phyloP scores from a whole-genome alignment of 2,797 vertebrate genomes.

The Kryptopterus vitreolus region DNA sequence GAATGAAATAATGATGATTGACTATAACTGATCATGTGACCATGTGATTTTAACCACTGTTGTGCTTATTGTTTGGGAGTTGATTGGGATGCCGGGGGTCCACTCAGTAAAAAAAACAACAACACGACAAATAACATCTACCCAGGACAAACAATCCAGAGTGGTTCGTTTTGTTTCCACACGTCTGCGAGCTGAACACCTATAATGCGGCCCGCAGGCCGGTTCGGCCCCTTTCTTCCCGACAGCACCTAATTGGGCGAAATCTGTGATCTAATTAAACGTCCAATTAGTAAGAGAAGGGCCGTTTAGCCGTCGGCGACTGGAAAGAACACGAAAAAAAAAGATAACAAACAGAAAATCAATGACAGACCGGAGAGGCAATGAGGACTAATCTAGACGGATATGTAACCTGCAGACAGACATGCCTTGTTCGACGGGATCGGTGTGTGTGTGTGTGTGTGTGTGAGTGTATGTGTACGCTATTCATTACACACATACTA shows the following conservation, averaged over 20 bases:
- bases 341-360: conserved; percentile 80
- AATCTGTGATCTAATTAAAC: conserved; percentile 87
- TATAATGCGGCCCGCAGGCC: conserved; percentile 52
- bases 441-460: conserved; percentile 36
- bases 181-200: conserved; percentile 8
- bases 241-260: conserved; percentile 81
- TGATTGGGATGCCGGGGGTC: conserved; percentile 28
- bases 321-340: conserved; percentile 79
- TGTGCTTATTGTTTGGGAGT: conserved; percentile 11
- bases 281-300: conserved; percentile 83
- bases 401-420: conserved; percentile 49
- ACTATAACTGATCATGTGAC: conserved; percentile 30
- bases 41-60: conserved; percentile 35
- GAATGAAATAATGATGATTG: conserved; percentile 21
- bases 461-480: conserved; percentile 35
- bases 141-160: conserved; percentile 67
- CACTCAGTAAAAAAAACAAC: conserved; percentile 33
- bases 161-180: conserved; percentile 49
- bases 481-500: conserved; percentile 38
- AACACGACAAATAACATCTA: no score
- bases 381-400: conserved; percentile 41
- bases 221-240: conserved; percentile 63
- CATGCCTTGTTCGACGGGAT: conserved; percentile 19
- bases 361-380: conserved; percentile 62
- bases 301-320: conserved; percentile 76